Evolutionary conservation across 2,113 vertebrate species (phyloP), one percentile per base, ranked within the genome.

Genomic region (Phalacrocorax aristotelis): DNA sequence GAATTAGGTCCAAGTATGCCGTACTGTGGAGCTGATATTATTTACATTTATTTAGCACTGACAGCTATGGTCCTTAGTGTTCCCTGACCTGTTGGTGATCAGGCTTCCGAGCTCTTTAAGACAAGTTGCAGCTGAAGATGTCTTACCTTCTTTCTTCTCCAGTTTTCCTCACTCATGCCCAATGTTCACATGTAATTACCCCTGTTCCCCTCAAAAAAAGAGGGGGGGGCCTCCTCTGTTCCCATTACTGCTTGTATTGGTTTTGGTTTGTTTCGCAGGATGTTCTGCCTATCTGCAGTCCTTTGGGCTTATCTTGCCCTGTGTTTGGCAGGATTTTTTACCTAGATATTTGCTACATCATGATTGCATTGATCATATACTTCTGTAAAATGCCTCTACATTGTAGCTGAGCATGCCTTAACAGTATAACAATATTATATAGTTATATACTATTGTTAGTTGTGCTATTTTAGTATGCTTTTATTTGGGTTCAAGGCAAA

Each of bases 211-310:
- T 90, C 22, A 25, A 51, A 86, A 95, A 25, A 51, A 86, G 93
- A 65, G 0, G 0, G 2, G 2, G 3, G 1, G 1, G 8, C 42
- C 3, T 82, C 12, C 6, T 58, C 23, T 81, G 42, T 23, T 74
- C 17, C 30, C 7, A 21, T 36, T 80, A 12, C 2, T 69, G 14
- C 17, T 86, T 38, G 34, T 48, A 29, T 14, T 44, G 14, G 8
- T 11, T 90, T 80, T 48, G 4, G 6, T 27, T 82, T 49, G 5
- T 75, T 76, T 40, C 15, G 10, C 57, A 64, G 10, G 22, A 13
- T 55, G 6, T 71, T 81, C 20, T 71, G 13, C 10, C 4, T 27
- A 6, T 46, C 62, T 89, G 29, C 17, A 62, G 5, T 58, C 22
- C 1, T 74, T 89, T 17, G 5, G 10, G 15, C 7, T 62, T 70